Evolutionary conservation across 2,113 vertebrate species (phyloP).

Genomic region (Austrofundulus limnaeus): DNA sequence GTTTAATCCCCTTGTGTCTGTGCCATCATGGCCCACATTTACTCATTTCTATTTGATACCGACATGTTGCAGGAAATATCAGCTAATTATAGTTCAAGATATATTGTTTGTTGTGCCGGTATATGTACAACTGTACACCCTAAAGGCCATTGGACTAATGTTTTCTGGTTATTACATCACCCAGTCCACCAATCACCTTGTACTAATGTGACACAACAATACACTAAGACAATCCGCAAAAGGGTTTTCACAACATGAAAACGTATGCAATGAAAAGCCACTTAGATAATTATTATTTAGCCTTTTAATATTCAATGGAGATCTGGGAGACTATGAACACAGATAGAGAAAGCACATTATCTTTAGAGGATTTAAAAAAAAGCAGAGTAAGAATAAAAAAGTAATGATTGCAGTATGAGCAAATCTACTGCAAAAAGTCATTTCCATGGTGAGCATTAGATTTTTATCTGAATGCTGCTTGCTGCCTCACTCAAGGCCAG

Average conservation of each 20-base stretch:
- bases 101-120: slow-evolving; percentile 21
- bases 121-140: slow-evolving; percentile 3
- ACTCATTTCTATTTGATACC: slow-evolving; percentile 25
- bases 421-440: slow-evolving; percentile 56
- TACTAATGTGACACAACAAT: slow-evolving; percentile 46
- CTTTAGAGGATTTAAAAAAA: slow-evolving; percentile 31
- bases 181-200: slow-evolving; percentile 27
- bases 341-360: slow-evolving; percentile 43
- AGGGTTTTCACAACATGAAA: slow-evolving; percentile 55
- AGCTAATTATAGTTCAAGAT: slow-evolving; percentile 52
- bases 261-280: slow-evolving; percentile 59
- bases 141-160: slow-evolving; percentile 49
- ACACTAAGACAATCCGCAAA: slow-evolving; percentile 47
- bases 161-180: slow-evolving; percentile 46
- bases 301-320: slow-evolving; percentile 57
- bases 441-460: slow-evolving; percentile 66
- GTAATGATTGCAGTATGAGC: slow-evolving; percentile 55
- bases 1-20: slow-evolving; percentile 36
- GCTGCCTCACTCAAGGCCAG: slow-evolving; percentile 72
- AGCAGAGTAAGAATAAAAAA: slow-evolving; percentile 24
- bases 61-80: slow-evolving; percentile 42
- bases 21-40: slow-evolving; percentile 22
- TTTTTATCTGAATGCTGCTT: slow-evolving; percentile 73
- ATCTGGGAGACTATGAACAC: slow-evolving; percentile 27
- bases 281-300: slow-evolving; percentile 60